Evolutionary conservation across 1,140 invertebrate genomes (phyloP).

Genomic region (Formica selysi): DNA sequence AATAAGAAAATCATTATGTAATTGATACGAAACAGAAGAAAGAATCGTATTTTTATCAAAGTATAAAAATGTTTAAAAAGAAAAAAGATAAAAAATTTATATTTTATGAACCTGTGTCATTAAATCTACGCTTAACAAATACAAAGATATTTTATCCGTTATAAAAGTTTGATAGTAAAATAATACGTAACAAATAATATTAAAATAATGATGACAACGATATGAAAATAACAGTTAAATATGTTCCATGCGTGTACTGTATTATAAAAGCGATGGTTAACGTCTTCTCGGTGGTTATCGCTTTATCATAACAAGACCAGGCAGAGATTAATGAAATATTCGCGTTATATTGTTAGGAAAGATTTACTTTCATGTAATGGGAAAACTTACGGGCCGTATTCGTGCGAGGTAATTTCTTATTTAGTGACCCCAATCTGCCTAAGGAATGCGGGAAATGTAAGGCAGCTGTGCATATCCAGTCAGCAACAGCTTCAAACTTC

Average conservation of each 20-base stretch:
- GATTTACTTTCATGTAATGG: slow-evolving; percentile 23
- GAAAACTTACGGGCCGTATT: slow-evolving; percentile 25
- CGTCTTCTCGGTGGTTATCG: slow-evolving; percentile 11
- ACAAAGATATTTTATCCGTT: not conserved
- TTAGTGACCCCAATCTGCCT: slow-evolving; percentile 49
- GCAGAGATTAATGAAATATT: slow-evolving; percentile 53
- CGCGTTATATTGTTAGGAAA: slow-evolving; percentile 29
- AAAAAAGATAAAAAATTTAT: slow-evolving; percentile 5
- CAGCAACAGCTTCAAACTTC: slow-evolving; percentile 66
- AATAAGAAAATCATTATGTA: not conserved
- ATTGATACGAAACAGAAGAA: not conserved
- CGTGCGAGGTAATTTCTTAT: slow-evolving; percentile 54
- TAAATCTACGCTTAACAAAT: not conserved
- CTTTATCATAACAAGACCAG: slow-evolving; percentile 25
- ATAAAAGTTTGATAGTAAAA: slow-evolving; percentile 7
- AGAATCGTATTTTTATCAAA: not conserved
- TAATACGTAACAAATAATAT: not conserved
- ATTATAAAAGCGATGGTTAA: slow-evolving; percentile 12
- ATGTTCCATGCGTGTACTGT: not conserved
- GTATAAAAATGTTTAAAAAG: not conserved
- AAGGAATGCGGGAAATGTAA: slow-evolving; percentile 60
- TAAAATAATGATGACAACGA: slow-evolving; percentile 7
- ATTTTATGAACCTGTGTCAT: not conserved
- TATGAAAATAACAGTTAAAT: slow-evolving; percentile 2
- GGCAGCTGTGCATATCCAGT: slow-evolving; percentile 58